Conservation (phyloP, 2,113 vertebrate genomes). For the Phodopus roborovskii region DNA sequence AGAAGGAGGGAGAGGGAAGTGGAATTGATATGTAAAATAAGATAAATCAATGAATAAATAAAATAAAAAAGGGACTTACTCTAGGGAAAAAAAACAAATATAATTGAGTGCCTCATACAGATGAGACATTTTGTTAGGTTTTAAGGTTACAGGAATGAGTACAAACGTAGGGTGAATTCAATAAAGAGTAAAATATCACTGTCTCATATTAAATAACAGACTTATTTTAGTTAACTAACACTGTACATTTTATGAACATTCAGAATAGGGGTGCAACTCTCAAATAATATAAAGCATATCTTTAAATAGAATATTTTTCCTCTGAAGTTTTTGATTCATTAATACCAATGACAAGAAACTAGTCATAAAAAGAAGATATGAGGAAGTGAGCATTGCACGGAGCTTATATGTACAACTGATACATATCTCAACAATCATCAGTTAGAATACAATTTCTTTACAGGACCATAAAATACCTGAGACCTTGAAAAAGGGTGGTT, state of each 20-base stretch:
- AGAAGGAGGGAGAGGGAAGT: no score
- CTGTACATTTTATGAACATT: not conserved
- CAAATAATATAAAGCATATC: slow-evolving; percentile 35
- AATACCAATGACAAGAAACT: slow-evolving; percentile 77
- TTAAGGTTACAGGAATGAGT: not conserved
- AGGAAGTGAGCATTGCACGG: slow-evolving; percentile 65
- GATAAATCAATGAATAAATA: no score
- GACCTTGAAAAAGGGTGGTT: slow-evolving; percentile 70
- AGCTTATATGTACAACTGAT: slow-evolving; percentile 63
- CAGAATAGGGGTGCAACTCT: not conserved
- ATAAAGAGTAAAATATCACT: not conserved
- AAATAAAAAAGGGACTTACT: no score
- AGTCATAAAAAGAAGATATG: slow-evolving; percentile 81
- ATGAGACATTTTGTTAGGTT: not conserved
- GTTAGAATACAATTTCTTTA: slow-evolving; percentile 60
- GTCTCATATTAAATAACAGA: not conserved
- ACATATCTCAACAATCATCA: not conserved
- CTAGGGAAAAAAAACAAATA: not conserved
- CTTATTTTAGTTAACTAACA: not conserved
- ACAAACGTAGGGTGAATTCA: not conserved
- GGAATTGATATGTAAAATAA: no score
- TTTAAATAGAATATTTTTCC: slow-evolving; percentile 50
- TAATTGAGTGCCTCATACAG: not conserved
- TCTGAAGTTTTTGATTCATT: slow-evolving; percentile 73
- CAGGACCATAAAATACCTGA: slow-evolving; percentile 59